Conservation (phyloP, 2,113 vertebrate species). For the Myotis brandtii region DNA sequence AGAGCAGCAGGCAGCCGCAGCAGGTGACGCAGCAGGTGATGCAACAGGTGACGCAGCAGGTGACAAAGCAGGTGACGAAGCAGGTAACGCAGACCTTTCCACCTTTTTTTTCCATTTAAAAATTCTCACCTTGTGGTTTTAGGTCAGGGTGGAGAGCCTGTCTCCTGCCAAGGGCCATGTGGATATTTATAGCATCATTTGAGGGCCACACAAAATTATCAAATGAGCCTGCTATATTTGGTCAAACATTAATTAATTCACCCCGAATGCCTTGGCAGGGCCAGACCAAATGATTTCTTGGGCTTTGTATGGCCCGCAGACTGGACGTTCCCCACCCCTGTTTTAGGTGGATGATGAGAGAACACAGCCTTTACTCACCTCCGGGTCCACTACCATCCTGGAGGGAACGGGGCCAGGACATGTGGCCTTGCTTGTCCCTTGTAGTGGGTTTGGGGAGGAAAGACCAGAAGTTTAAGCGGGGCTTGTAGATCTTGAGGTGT, state of each 20-base stretch:
- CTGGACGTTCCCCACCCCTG: no score
- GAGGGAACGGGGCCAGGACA: accelerated
- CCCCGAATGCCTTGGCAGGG: no score
- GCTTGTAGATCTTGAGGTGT: neutral
- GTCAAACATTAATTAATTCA: no score
- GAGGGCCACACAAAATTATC: no score
- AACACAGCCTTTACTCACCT: accelerated
- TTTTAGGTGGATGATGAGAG: neutral
- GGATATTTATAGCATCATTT: no score
- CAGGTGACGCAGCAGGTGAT: slow-evolving; percentile 12
- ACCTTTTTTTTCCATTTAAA: neutral
- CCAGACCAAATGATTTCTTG: no score
- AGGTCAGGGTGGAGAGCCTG: no score
- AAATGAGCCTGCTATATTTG: no score
- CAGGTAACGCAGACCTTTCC: neutral
- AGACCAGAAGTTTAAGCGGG: neutral
- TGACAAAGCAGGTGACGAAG: no score
- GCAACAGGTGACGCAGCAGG: no score
- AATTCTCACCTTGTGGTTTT: neutral
- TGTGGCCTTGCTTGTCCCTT: accelerated
- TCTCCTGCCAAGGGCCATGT: no score
- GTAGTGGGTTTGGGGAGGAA: neutral
- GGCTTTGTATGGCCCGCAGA: no score
- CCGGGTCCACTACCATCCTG: accelerated
- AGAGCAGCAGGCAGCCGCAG: neutral